Percentiles rank a stretch among this genome's conserved stretches.
phyloP scores from a whole-genome alignment of 2,113 vertebrate genomes.

The Promerops cafer region DNA sequence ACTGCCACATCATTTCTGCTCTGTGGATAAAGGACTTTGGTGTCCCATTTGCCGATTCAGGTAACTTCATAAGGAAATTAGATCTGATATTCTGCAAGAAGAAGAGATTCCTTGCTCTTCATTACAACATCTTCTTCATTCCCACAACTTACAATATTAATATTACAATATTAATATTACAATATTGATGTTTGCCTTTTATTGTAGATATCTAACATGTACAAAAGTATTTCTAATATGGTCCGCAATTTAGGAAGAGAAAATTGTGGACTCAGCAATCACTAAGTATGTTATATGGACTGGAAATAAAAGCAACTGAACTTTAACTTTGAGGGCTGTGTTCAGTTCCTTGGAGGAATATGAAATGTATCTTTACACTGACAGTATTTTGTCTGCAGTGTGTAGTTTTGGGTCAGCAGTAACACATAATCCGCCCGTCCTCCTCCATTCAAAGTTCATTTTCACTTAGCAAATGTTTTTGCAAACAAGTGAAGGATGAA shows the following conservation, averaged over 20 bases:
- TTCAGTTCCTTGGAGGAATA: constrained; percentile 5
- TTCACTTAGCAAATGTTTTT: neutral
- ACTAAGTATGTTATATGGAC: constrained; percentile 5
- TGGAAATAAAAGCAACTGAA: constrained; percentile 6
- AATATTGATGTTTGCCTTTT: neutral
- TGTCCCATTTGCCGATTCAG: neutral
- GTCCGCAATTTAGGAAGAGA: neutral
- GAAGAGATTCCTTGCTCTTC: neutral
- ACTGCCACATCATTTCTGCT: neutral
- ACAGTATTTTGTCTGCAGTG: constrained; percentile 28
- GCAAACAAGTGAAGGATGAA: neutral
- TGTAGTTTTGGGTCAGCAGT: constrained; percentile 9
- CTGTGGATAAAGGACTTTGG: neutral
- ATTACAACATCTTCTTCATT: neutral
- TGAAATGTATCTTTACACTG: constrained; percentile 5
- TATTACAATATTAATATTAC: too few relatives aligned
- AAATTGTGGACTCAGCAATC: neutral
- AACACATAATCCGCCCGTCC: neutral
- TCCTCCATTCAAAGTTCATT: neutral
- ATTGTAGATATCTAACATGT: neutral
- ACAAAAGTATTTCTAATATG: neutral
- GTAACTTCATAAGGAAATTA: neutral
- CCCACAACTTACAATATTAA: neutral
- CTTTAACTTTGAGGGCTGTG: neutral
- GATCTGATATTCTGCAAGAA: neutral